phyloP scores from a whole-genome alignment of 2,888 invertebrate species.

The Acrocera orbiculus region DNA sequence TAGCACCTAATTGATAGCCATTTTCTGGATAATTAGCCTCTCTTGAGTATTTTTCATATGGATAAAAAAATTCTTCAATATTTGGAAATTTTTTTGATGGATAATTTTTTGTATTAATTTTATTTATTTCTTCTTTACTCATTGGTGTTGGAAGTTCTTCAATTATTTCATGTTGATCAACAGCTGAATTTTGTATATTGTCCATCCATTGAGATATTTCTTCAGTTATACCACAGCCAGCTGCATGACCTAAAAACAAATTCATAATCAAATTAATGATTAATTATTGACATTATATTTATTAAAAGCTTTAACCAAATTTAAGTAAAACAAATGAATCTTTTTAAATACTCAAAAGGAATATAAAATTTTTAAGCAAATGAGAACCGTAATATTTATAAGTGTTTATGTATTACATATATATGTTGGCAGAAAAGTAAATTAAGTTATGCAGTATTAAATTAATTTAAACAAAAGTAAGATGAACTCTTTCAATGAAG shows the following conservation, averaged over 20 bases:
- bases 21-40: slow-evolving; percentile 32
- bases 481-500: too few species aligned
- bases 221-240: slow-evolving; percentile 77
- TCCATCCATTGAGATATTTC: slow-evolving; percentile 87
- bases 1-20: too few species aligned
- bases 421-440: too few species aligned
- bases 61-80: slow-evolving; percentile 32
- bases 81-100: slow-evolving; percentile 7
- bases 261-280: slow-evolving; percentile 8
- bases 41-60: slow-evolving; percentile 57
- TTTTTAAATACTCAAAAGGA: too few species aligned
- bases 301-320: not conserved
- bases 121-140: slow-evolving; percentile 11
- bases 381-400: too few species aligned
- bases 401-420: too few species aligned
- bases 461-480: too few species aligned
- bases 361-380: too few species aligned
- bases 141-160: slow-evolving; percentile 12
- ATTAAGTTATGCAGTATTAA: too few species aligned
- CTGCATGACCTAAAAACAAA: slow-evolving; percentile 48
- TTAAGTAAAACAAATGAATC: not conserved
- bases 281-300: not conserved
- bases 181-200: slow-evolving; percentile 61
- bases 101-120: slow-evolving; percentile 11
- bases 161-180: slow-evolving; percentile 35